Conservation (phyloP, 2,113 vertebrate species). For the Ovis canadensis region DNA sequence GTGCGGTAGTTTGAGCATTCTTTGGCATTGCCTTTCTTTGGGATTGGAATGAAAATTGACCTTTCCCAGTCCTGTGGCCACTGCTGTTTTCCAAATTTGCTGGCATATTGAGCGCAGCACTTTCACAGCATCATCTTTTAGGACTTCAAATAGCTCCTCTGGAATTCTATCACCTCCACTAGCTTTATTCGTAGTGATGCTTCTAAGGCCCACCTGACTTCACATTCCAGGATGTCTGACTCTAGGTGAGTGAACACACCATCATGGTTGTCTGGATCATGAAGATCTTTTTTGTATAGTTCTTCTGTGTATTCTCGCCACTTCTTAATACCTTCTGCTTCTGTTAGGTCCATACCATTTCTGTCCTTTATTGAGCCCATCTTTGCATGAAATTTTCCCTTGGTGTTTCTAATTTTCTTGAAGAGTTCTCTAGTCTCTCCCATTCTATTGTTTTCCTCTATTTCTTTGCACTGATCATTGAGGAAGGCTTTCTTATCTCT, state of each 20-base stretch:
- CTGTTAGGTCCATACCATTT: neutral
- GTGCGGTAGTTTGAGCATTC: neutral
- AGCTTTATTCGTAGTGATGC: fast-evolving
- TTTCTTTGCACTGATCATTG: neutral
- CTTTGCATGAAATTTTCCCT: neutral
- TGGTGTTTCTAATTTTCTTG: neutral
- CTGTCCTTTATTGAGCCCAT: neutral
- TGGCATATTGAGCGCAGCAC: neutral
- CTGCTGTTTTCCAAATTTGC: neutral
- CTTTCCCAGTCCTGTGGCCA: neutral
- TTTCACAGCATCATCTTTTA: neutral
- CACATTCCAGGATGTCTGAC: neutral
- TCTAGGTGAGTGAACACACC: neutral
- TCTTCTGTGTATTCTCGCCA: neutral
- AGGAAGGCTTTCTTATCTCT: neutral
- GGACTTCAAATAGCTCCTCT: neutral
- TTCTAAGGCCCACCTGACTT: neutral
- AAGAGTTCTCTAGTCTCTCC: neutral
- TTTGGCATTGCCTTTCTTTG: neutral
- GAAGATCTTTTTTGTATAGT: neutral
- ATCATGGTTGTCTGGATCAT: neutral
- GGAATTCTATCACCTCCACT: neutral
- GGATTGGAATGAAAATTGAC: neutral
- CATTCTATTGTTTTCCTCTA: neutral
- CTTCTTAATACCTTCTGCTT: neutral